Base-by-base conservation (phyloP, 2,113 vertebrate genomes). In the Rousettus leschenaultii region DNA sequence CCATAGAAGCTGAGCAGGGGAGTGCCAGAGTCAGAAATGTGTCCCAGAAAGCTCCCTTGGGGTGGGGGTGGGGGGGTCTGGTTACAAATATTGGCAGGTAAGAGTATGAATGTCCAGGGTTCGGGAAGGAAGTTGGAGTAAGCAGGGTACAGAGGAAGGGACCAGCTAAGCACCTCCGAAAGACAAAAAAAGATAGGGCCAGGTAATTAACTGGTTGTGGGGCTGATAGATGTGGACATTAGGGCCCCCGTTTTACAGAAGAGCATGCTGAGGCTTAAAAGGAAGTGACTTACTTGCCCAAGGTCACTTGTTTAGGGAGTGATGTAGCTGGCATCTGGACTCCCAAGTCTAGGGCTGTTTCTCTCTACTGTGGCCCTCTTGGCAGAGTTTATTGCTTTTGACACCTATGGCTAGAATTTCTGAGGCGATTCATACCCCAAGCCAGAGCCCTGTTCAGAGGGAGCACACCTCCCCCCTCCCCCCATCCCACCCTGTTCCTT, bases 401-500 rank as follows among this genome's bases (percentile, higher is more conserved):
- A 30, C 51, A 30, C 30, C 10, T 43, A 33, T 6, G 53, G 30
- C 12, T 30, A 16, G 7, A 38, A 57, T 79, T 28, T 83, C n/a
- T 3, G 14, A 53, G 57, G 51, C 19, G 33, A 78, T 13, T 61
- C 65, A 63, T 0, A 26, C 10, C 3, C 35, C 35, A n/a, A 40
- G 35, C 33, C n/a, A 26, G 82, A 22, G 15, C 14, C 59, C 70
- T 48, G n/a, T 30, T 21, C 28, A 3, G 53, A 65, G 26, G n/a
- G 16, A 28, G 4, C 7, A 30, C 0, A 24, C 7, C 22, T 61
- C 24, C 38, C 45, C 10, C 45, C 15, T 4, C 7, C 51, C 51
- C 51, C 5, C 38, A 18, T 9, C 30, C 18, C 5, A 13, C 30
- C 18, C 5, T 8, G 0, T 14, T 28, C n/a, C 33, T 4, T 26